Base-by-base conservation (phyloP, 1,140 invertebrate species). In the Cheumatopsyche charites region DNA sequence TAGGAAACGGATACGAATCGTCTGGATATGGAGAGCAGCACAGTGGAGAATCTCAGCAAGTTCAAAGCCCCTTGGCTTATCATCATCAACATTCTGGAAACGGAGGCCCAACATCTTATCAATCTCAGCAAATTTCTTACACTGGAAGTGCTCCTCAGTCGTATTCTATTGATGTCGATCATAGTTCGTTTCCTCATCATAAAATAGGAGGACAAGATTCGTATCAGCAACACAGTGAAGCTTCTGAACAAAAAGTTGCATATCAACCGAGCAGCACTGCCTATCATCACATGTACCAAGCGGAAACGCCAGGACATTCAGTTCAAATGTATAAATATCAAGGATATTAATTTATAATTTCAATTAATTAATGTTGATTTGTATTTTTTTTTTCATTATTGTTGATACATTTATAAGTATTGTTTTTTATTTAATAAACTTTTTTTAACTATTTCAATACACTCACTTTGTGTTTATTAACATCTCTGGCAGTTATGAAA, bases 1-100 rank as follows among this genome's bases (percentile, higher is more conserved):
- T 55, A 12, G 74, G 67, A 4, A 25, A 21, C 6, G 66, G 58
- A 29, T 42, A 29, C 17, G 25, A 42, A 61, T 36, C n/a, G 42
- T 41, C 6, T 15, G 25, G 25, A 36, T 49, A 41, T 55, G 36
- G 42, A 7, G 17, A 58, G 36, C 25, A 41, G 55, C 58, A 9
- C 49, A 19, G 45, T 26, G 36, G 61, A 67, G 73, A 71, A 23
- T 71, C 73, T 4, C 42, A 72, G 29, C 70, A 72, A 41, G 62
- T 66, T 55, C 7, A 52, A 12, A 65, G 21, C 29, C 69, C 69
- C 6, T 9, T 47, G 12, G n/a, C 43, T 21, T 71, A 63, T 19
- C 47, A 55, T 17, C 23, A 41, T 15, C 23, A 58, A 7, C 55
- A 55, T 6, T 19, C 49, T 6, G 17, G 13, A 25, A 12, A 23